Evolutionary conservation across 2,888 invertebrate genomes (phyloP).

Genomic region (Drosophila nr. medialis): DNA sequence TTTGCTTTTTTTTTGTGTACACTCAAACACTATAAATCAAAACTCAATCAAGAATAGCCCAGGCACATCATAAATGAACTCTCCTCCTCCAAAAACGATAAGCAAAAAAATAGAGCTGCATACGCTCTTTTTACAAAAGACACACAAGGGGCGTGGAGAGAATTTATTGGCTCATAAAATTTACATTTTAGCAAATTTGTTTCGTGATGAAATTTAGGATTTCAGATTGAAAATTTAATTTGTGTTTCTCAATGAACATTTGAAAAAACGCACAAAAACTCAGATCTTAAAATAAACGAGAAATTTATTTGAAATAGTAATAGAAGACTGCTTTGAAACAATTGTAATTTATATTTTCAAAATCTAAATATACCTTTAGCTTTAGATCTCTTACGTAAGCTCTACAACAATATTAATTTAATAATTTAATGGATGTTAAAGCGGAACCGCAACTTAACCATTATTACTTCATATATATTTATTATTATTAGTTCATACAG

Average conservation of each 20-base stretch:
- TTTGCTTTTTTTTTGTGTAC: conserved; percentile 18
- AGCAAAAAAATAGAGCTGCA: conserved; percentile 18
- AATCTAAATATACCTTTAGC: not conserved
- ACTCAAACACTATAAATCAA: conserved; percentile 52
- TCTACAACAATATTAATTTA: not conserved
- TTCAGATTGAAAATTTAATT: not conserved
- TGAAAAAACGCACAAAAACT: not conserved
- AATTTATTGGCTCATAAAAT: conserved; percentile 1
- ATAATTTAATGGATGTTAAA: not conserved
- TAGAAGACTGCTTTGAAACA: not conserved
- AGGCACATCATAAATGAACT: conserved; percentile 57
- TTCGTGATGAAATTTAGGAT: conserved; percentile 1
- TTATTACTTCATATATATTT: not conserved
- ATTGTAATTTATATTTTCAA: not conserved
- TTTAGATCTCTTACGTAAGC: not conserved
- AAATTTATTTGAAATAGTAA: not conserved
- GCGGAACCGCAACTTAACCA: not conserved
- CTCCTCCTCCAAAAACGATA: conserved; percentile 36
- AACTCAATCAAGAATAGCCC: conserved; percentile 42
- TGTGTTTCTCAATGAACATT: not conserved
- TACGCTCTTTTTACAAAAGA: conserved; percentile 19
- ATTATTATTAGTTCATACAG: not conserved
- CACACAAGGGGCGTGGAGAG: conserved; percentile 23
- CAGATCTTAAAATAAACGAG: not conserved
- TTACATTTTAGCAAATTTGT: conserved; percentile 3